Conservation (phyloP, 2,113 vertebrate genomes). For the Heloderma charlesbogerti region DNA sequence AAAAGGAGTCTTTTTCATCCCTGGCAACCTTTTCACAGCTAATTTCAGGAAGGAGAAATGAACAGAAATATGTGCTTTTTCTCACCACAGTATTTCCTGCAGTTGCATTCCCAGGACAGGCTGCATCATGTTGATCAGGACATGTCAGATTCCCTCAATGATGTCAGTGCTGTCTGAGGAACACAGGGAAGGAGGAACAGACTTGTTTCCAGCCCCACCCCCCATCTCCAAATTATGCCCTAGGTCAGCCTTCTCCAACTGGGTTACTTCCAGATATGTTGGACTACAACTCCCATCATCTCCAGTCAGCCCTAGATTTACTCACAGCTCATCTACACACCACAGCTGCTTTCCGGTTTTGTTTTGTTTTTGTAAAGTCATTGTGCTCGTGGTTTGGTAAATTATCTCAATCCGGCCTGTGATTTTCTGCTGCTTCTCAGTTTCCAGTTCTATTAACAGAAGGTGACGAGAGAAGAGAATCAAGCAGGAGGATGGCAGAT, state of each 20-base stretch:
- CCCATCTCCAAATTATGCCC: not conserved
- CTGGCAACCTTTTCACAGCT: not conserved
- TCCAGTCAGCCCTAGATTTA: not conserved
- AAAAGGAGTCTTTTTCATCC: too few species aligned
- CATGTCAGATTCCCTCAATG: not conserved
- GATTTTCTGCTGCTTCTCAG: constrained; percentile 55
- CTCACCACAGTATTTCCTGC: not conserved
- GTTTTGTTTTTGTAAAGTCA: not conserved
- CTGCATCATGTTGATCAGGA: not conserved
- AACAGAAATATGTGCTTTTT: not conserved
- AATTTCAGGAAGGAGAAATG: not conserved
- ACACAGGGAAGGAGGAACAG: not conserved
- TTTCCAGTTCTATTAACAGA: constrained; percentile 69
- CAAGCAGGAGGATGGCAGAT: constrained; percentile 75
- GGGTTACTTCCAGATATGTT: not conserved
- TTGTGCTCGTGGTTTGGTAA: not conserved
- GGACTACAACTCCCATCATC: not conserved
- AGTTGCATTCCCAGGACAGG: not conserved
- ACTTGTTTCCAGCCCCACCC: not conserved
- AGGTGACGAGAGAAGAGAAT: constrained; percentile 74
- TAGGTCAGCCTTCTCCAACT: not conserved
- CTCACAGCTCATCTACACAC: too few species aligned
- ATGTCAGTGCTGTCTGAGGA: not conserved
- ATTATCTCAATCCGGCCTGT: not conserved
- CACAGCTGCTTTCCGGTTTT: not conserved